Conservation (phyloP, 2,797 vertebrate species). For the Xyrichtys novacula region DNA sequence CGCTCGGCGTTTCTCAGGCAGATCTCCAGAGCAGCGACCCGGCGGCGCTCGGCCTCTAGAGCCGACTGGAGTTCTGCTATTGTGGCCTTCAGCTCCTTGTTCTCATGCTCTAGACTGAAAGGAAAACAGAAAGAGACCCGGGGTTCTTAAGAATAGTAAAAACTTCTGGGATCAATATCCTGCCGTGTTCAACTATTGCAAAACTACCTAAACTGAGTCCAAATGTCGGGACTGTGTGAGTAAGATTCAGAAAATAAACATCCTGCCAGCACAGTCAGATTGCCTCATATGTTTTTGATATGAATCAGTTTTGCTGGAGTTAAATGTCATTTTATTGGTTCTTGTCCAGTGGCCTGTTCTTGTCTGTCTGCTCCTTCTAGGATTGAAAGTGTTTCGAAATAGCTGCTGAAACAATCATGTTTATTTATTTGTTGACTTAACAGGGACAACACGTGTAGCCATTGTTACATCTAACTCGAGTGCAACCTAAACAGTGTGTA, state of each 20-base stretch:
- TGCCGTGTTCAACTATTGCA: neutral
- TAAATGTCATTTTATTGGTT: neutral
- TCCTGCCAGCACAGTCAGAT: neutral
- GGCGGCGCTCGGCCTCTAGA: conserved; percentile 86
- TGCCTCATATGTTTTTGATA: neutral
- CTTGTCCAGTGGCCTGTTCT: neutral
- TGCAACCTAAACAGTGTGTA: no score
- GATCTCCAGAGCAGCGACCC: conserved; percentile 84
- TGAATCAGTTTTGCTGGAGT: neutral
- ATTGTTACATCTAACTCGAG: no score
- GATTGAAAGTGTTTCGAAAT: neutral
- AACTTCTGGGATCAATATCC: neutral
- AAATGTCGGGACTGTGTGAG: neutral
- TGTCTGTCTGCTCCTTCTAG: neutral
- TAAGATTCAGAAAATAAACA: neutral
- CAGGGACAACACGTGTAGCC: no score
- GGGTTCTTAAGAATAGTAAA: neutral
- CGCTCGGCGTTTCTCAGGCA: conserved; percentile 80
- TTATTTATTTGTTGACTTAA: no score
- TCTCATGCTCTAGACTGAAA: conserved; percentile 89
- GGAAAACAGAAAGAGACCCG: conserved; percentile 13
- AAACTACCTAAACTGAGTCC: neutral
- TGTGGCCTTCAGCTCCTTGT: conserved; percentile 87
- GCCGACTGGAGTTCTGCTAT: conserved; percentile 88
- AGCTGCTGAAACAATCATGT: neutral